phyloP scores from a whole-genome alignment of 2,113 vertebrate species.

The Azemiops feae region DNA sequence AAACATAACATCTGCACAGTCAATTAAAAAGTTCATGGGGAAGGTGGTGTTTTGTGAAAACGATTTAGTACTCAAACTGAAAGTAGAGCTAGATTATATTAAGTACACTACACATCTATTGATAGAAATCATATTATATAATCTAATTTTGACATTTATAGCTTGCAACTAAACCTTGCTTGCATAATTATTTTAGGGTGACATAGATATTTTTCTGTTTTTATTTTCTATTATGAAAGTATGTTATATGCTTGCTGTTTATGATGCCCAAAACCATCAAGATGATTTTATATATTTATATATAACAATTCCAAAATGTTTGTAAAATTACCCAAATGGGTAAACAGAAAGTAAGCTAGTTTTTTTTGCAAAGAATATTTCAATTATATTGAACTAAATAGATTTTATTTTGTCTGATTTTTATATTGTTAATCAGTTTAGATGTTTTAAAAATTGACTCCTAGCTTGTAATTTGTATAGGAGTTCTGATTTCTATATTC shows the following conservation, averaged over 20 bases:
- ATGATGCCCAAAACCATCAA: neutral
- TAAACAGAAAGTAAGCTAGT: neutral
- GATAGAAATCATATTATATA: conserved; percentile 17
- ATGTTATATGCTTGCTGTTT: neutral
- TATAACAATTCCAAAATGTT: neutral
- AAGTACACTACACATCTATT: conserved; percentile 28
- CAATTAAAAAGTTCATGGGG: conserved; percentile 38
- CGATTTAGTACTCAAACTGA: conserved; percentile 52
- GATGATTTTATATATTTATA: neutral
- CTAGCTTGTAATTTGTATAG: neutral
- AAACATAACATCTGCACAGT: conserved; percentile 47
- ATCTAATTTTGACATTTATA: conserved; percentile 6
- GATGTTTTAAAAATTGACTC: neutral
- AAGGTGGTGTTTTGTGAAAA: conserved; percentile 31
- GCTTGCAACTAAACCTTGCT: conserved; percentile 37
- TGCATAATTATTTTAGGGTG: conserved; percentile 24
- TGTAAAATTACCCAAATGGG: neutral
- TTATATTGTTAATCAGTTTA: neutral
- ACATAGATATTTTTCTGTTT: conserved; percentile 6
- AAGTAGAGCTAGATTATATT: conserved; percentile 50
- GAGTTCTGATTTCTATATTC: neutral
- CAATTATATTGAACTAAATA: neutral
- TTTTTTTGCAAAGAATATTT: neutral
- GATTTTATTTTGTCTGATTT: neutral
- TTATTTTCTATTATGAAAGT: neutral